These are phyloP conservation scores for Brachystomella parvula DNA, from an alignment of 1,140 invertebrate species.

Conservation along the genomic window DNA sequence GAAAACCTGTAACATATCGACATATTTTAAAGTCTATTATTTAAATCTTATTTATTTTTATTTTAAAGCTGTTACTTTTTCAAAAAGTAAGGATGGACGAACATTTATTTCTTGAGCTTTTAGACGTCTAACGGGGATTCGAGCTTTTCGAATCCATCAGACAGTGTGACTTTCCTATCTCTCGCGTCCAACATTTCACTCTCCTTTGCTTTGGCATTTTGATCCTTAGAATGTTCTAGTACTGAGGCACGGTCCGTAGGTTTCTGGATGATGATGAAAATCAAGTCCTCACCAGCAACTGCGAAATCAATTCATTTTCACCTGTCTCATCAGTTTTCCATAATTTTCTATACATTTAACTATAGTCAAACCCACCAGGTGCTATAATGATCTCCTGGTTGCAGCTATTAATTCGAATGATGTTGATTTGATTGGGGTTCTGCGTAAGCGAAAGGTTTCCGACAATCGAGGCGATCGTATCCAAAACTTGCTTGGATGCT, in stretches of 20 bases:
- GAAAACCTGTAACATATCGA: too few relatives aligned
- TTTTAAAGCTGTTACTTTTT: too few relatives aligned
- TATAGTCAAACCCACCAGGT: neutral
- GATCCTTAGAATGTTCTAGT: neutral
- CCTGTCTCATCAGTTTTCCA: neutral
- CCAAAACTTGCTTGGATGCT: neutral
- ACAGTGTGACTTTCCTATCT: neutral
- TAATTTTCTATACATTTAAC: neutral
- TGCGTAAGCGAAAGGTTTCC: too few relatives aligned
- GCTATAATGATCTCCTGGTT: neutral
- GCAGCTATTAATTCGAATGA: constrained; percentile 2
- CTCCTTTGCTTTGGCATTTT: neutral
- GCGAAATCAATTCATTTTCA: neutral
- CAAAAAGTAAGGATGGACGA: constrained; percentile 2
- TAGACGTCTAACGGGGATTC: too few relatives aligned
- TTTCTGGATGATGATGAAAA: neutral
- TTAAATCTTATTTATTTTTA: too few relatives aligned
- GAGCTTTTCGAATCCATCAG: too few relatives aligned
- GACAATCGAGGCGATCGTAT: neutral
- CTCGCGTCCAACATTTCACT: neutral
- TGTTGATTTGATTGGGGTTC: neutral
- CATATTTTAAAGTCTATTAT: too few relatives aligned
- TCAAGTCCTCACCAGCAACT: neutral
- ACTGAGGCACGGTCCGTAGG: neutral
- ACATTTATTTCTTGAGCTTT: too few relatives aligned